Percentiles rank a stretch among this genome's conserved stretches.
phyloP scores from a whole-genome alignment of 2,888 invertebrate genomes.

The Exephanes ischioxanthus region DNA sequence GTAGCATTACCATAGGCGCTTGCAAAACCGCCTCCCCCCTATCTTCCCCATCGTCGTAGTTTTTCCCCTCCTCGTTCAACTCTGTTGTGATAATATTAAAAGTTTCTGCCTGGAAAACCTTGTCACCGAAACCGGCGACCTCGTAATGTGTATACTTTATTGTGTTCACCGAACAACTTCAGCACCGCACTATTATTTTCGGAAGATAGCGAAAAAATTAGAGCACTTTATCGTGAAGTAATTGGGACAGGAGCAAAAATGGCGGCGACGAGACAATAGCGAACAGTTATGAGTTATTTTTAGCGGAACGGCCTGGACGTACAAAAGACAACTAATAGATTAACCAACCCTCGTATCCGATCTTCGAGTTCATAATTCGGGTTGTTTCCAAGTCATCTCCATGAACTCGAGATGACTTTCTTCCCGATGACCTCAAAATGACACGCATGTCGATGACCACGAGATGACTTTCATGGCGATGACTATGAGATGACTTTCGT shows the following conservation, averaged over 20 bases:
- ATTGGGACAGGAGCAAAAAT: not conserved
- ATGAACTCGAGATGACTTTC: too few relatives aligned
- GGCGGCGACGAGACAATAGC: not conserved
- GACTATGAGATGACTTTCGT: too few relatives aligned
- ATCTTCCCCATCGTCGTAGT: conserved; percentile 25
- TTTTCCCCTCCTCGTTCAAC: conserved; percentile 14
- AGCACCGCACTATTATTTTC: not conserved
- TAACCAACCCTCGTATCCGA: too few relatives aligned
- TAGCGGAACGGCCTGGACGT: not conserved
- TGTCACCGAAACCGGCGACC: conserved; percentile 60
- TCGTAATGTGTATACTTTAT: conserved; percentile 53
- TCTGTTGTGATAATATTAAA: conserved; percentile 64
- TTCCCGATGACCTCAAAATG: too few relatives aligned
- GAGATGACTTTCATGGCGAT: too few relatives aligned
- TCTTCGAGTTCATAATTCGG: too few relatives aligned
- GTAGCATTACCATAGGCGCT: conserved; percentile 66
- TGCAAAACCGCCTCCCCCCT: conserved; percentile 1
- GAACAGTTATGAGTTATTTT: not conserved
- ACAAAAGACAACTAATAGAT: too few relatives aligned
- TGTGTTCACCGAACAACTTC: not conserved
- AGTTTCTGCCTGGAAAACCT: conserved; percentile 58
- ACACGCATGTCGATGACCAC: too few relatives aligned
- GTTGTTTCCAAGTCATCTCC: too few relatives aligned
- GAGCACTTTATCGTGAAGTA: not conserved
- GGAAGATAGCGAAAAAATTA: not conserved